These are phyloP conservation scores for Empidonax alnorum DNA, from an alignment of 2,113 vertebrate genomes.

Conservation along the genomic window DNA sequence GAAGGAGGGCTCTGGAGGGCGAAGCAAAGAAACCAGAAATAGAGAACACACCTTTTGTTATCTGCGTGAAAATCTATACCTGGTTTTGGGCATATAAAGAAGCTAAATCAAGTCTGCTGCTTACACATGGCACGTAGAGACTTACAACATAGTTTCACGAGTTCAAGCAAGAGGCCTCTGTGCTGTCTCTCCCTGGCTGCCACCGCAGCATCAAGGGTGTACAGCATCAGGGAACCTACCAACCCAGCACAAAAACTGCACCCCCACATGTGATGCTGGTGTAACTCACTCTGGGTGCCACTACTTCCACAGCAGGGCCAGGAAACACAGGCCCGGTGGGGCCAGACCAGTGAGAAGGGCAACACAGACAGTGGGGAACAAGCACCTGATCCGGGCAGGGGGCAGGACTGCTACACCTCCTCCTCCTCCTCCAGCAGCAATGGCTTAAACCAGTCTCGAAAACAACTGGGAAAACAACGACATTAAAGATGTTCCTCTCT, in stretches of 20 bases:
- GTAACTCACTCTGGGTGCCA: background rate
- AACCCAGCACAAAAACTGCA: background rate
- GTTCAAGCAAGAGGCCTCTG: background rate
- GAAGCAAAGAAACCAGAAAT: background rate
- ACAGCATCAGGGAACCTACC: background rate
- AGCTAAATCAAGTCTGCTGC: background rate
- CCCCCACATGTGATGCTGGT: rapidly evolving
- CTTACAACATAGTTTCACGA: background rate
- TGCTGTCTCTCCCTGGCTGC: rapidly evolving
- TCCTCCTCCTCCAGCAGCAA: background rate
- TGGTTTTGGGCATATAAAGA: background rate
- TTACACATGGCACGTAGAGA: background rate
- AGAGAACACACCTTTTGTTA: background rate
- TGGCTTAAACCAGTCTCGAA: background rate
- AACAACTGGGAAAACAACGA: background rate
- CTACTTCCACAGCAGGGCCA: background rate
- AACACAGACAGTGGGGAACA: rapidly evolving
- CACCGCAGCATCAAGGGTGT: background rate
- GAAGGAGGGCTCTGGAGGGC: background rate
- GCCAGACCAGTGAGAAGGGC: background rate
- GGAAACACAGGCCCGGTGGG: background rate
- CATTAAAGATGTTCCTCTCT: background rate
- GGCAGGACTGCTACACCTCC: background rate
- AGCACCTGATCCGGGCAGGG: background rate
- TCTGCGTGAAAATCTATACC: background rate